Percentiles rank a stretch among this genome's conserved stretches.
phyloP scores from a whole-genome alignment of 2,113 vertebrate species.

The Cebidichthys violaceus region DNA sequence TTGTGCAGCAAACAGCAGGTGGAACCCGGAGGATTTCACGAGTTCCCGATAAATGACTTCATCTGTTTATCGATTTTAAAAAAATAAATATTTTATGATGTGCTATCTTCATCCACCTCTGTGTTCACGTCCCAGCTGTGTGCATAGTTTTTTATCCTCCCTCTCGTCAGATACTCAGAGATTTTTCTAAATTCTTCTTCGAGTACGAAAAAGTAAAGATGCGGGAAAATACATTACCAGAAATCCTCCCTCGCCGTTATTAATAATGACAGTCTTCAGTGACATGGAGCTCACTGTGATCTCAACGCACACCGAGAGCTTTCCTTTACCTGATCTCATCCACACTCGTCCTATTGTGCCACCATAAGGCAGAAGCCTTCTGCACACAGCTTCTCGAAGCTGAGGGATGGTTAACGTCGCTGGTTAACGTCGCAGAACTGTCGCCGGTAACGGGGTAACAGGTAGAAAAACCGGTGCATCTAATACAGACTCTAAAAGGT shows the following conservation, averaged over 20 bases:
- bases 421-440: no score
- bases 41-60: conserved; percentile 26
- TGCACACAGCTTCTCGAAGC: no score
- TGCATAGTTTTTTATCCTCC: background rate
- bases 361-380: no score
- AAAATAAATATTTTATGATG: no score
- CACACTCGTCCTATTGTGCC: no score
- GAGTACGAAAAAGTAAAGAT: conserved; percentile 18
- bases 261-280: background rate
- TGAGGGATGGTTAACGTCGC: no score
- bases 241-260: background rate
- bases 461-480: no score
- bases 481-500: no score
- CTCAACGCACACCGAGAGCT: background rate
- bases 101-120: background rate
- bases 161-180: background rate
- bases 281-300: background rate
- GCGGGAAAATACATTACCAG: conserved; percentile 15
- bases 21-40: conserved; percentile 31
- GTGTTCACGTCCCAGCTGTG: conserved; percentile 18
- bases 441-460: no score
- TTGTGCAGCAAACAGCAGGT: conserved; percentile 49
- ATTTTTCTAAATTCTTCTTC: conserved; percentile 25
- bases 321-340: background rate
- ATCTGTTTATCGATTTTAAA: conserved; percentile 24